Evolutionary conservation across 2,888 invertebrate genomes (phyloP), one percentile per base, ranked within the genome.

Genomic region (Tyria jacobaeae): DNA sequence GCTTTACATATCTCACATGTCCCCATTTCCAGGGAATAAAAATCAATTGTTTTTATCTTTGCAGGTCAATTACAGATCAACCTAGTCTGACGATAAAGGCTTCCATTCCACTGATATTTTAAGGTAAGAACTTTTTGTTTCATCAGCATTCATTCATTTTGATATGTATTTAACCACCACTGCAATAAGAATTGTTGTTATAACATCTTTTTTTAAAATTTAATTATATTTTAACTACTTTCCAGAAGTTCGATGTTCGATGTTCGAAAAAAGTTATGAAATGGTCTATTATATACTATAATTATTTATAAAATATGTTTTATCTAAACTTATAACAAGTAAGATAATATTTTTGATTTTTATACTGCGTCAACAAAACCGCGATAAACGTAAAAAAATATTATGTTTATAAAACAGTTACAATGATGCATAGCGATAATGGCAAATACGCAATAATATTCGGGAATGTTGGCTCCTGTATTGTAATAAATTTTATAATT

Each of bases 51-150:
- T 72, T 73, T 64, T 82, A 73, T 84, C 77, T 78, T 88, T 89
- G 39, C 89, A 91, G 91, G 88, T 90, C 89, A 90, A 89, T 90
- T 87, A 87, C 80, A 76, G 76, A 80, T 73, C 77, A 72, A 73
- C 73, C 67, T 71, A 75, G 72, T 73, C 79, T 77, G 73, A 78
- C 74, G 80, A 80, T 80, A 77, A 75, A 78, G 73, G 75, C 80
- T 79, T 79, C 79, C 80, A 79, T 70, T 76, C 68, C 73, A 66
- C 70, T 73, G 73, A 68, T 75, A 71, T 34, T 60, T 65, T 76
- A 79, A 85, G 86, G 86, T 86, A 83, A 83, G 17, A 35, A 34
- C 41, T 57, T 67, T 58, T 64, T 37, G 24, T 37, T 44, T 34
- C 56, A 21, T 44, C 44, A 21, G 44, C 17, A 44, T 10, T 6